Conservation (phyloP, 2,113 vertebrate genomes). For the Patagioenas fasciata region DNA sequence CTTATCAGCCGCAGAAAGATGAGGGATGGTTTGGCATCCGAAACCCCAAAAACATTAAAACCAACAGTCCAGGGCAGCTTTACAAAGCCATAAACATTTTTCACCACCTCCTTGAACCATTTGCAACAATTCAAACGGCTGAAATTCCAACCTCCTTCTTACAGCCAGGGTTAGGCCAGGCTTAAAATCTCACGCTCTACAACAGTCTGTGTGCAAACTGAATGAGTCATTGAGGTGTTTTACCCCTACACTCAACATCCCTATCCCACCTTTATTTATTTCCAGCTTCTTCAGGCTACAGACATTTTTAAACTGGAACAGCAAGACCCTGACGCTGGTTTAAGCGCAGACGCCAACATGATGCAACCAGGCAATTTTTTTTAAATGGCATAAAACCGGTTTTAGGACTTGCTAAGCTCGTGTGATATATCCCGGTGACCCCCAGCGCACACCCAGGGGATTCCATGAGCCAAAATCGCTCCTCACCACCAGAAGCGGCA, state of each 20-base stretch:
- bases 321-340: not conserved
- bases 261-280: not conserved
- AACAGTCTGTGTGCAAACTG: no score
- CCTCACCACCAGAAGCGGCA: not conserved
- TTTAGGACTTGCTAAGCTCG: not conserved
- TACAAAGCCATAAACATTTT: not conserved
- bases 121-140: not conserved
- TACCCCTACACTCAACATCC: no score
- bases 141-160: not conserved
- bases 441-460: no score
- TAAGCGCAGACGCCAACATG: fast-evolving
- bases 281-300: not conserved
- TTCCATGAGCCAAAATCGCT: not conserved
- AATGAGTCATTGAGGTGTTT: not conserved
- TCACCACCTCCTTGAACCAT: not conserved
- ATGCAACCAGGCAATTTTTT: not conserved
- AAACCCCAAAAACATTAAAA: not conserved
- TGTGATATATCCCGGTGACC: not conserved
- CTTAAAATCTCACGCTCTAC: not conserved
- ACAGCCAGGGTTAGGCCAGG: not conserved
- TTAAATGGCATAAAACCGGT: not conserved
- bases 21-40: fast-evolving
- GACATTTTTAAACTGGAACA: not conserved
- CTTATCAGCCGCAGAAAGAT: not conserved
- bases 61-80: not conserved